Evolutionary conservation across 2,888 invertebrate genomes (phyloP).

Genomic region (Lydus trimaculatus): DNA sequence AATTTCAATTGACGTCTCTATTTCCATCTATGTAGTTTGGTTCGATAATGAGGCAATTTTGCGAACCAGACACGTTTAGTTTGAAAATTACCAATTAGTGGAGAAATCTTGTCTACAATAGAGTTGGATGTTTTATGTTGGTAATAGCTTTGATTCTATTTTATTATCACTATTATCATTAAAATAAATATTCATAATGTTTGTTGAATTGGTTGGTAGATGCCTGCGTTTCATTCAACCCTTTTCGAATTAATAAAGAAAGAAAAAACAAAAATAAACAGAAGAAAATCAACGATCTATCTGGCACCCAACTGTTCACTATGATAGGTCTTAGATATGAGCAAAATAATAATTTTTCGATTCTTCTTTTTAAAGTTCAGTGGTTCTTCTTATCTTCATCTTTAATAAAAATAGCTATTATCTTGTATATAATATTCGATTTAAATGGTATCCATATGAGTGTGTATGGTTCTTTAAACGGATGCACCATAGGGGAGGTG

Average conservation of each 20-base stretch:
- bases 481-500: slow-evolving; percentile 54
- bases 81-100: too few relatives aligned
- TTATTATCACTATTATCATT: background rate
- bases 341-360: slow-evolving; percentile 2
- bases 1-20: too few relatives aligned
- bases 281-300: background rate
- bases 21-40: too few relatives aligned
- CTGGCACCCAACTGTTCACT: background rate
- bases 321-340: background rate
- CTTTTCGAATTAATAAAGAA: background rate
- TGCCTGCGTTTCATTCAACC: background rate
- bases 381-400: slow-evolving; percentile 47
- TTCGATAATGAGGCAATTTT: too few relatives aligned
- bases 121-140: background rate
- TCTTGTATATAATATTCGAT: slow-evolving; percentile 48
- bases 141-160: background rate
- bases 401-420: slow-evolving; percentile 50
- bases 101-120: too few relatives aligned
- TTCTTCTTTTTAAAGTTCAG: slow-evolving; percentile 33
- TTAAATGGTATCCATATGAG: slow-evolving; percentile 40
- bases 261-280: background rate
- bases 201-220: background rate
- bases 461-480: slow-evolving; percentile 36
- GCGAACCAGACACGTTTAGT: too few relatives aligned
- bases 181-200: background rate